Base-by-base conservation (phyloP, 2,888 invertebrate species). In the Cantharis rustica region DNA sequence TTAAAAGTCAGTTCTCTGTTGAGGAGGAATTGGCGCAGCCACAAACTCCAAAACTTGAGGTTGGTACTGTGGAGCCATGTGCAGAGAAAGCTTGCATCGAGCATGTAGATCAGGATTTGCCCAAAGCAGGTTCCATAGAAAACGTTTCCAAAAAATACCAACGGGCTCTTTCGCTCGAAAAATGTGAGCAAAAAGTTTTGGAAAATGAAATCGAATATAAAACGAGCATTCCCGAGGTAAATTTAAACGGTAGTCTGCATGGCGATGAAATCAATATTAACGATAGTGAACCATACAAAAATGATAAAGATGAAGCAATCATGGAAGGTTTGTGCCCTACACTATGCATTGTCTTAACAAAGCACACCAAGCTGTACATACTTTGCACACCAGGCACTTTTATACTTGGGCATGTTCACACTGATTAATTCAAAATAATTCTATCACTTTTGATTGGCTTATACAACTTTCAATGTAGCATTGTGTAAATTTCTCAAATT, bases 321-420 rank as follows among this genome's bases (percentile, higher is more conserved):
- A 47, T 13, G 47, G 47, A 47, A 47, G 47, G 47, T 47, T 47
- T n/a, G 47, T 47, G n/a, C 47, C n/a, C 47, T 13, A 47, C 47
- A 47, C 47, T 47, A 47, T 47, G 47, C 47, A 47, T 47, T 47
- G n/a, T 7, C 47, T 47, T 47, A 47, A 47, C 47, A 47, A n/a
- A 61, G 72, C 72, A 68, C 72, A 68, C 15, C 20, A 20, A 31
- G 62, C 73, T 61, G 73, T 68, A 73, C 16, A 73, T 66, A 72
- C 64, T 68, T 20, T 73, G 72, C 68, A 68, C 61, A 73, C 61
- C 16, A 61, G 61, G 20, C 64, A 16, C 16, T 64, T 64, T 64
- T 20, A 27, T 27, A 31, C 16, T 64, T 64, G 7, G 20, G 20
- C 20, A 64, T 64, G 20, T 64, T 17, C 15, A 20, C 20, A 17